Conservation (phyloP, 53 echinoderm and acorn worm species). For the Paracentrotus lividus region DNA sequence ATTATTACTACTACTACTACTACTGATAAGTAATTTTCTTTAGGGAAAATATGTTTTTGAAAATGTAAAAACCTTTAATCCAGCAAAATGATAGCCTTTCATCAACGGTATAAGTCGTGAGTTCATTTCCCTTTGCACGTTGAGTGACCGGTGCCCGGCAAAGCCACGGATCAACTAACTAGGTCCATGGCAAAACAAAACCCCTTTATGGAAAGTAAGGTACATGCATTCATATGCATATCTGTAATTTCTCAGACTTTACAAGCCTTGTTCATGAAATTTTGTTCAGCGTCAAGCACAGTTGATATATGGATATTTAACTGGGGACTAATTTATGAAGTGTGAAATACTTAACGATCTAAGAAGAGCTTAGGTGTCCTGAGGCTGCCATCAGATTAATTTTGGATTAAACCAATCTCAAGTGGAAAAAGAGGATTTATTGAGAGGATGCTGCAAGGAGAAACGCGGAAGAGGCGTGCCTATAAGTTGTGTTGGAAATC, state of each 20-base stretch:
- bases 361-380: neutral
- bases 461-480: constrained; percentile 44
- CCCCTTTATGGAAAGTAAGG: neutral
- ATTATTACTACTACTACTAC: constrained; percentile 8
- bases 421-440: constrained; percentile 14
- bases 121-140: constrained; percentile 54
- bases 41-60: too few species aligned
- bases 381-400: neutral
- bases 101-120: constrained; percentile 15
- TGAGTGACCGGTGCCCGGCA: constrained; percentile 46
- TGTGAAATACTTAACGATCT: neutral
- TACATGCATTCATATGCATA: too few species aligned
- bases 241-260: too few species aligned
- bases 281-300: neutral
- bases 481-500: too few species aligned
- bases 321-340: neutral
- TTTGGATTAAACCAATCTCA: neutral
- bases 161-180: too few species aligned
- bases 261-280: too few species aligned
- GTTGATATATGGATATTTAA: neutral
- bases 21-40: too few species aligned
- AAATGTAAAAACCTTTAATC: constrained; percentile 41
- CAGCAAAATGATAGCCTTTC: constrained; percentile 12
- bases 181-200: constrained; percentile 25
- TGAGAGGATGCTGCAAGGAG: neutral